These are phyloP conservation scores for Colletes latitarsis DNA, from an alignment of 1,140 invertebrate genomes.

Conservation along the genomic window DNA sequence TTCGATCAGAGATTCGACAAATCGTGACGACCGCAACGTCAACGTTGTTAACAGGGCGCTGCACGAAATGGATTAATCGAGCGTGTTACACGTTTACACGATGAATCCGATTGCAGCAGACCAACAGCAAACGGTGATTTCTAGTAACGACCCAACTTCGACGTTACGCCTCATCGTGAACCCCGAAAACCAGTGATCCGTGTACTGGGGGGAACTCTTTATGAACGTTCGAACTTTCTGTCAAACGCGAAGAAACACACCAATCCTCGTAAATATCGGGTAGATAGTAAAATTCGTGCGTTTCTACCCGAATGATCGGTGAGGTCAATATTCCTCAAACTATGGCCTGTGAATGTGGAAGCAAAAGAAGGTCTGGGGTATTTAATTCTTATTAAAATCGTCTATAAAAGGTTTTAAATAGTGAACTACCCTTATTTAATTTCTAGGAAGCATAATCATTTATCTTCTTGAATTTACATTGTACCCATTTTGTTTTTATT, in stretches of 20 bases:
- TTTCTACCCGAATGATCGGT: too few species aligned
- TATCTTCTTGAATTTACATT: too few species aligned
- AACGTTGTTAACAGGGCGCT: constrained; percentile 45
- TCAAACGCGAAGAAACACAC: background rate
- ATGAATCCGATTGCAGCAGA: constrained; percentile 32
- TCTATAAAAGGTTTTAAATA: too few species aligned
- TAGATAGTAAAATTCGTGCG: too few species aligned
- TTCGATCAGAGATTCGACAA: constrained; percentile 44
- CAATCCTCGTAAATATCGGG: background rate
- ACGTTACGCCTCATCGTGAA: constrained; percentile 1
- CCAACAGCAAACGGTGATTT: constrained; percentile 49
- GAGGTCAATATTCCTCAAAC: too few species aligned
- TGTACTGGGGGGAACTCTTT: background rate
- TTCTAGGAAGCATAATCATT: too few species aligned
- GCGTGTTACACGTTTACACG: constrained; percentile 54
- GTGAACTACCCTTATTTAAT: too few species aligned
- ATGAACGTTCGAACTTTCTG: background rate
- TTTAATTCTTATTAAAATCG: too few species aligned
- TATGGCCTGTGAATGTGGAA: too few species aligned
- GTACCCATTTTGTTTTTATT: too few species aligned
- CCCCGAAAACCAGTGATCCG: background rate
- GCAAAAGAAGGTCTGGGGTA: too few species aligned
- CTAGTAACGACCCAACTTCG: constrained; percentile 28
- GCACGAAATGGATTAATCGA: constrained; percentile 50
- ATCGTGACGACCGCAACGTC: constrained; percentile 47